Evolutionary conservation across 2,113 vertebrate species (phyloP).

Genomic region (Procavia capensis): DNA sequence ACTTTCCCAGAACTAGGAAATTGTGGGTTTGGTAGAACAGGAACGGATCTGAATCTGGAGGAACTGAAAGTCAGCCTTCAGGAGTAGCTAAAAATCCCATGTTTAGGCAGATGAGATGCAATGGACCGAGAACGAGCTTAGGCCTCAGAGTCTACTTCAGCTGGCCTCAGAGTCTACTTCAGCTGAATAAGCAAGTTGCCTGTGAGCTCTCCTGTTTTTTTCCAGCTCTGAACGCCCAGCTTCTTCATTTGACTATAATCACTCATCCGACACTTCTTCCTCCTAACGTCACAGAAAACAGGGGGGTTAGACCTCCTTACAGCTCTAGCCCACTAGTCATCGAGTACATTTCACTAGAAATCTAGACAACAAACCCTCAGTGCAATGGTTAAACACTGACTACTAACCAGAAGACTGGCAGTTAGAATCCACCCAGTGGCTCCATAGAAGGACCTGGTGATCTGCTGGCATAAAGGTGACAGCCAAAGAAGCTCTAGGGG

Average conservation of each 20-base stretch:
- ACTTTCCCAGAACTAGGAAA: conserved; percentile 47
- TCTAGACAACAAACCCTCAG: too few relatives aligned
- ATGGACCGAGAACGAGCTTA: not conserved
- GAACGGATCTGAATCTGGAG: conserved; percentile 12
- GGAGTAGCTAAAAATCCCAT: not conserved
- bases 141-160: not conserved
- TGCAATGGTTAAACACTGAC: too few relatives aligned
- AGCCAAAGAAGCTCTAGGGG: too few relatives aligned
- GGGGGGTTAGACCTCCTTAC: not conserved
- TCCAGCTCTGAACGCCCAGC: not conserved
- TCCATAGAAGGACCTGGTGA: too few relatives aligned
- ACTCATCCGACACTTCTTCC: not conserved
- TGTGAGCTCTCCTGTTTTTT: not conserved
- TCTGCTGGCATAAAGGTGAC: too few relatives aligned
- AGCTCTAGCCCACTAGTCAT: not conserved
- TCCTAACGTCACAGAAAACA: not conserved
- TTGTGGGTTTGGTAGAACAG: not conserved
- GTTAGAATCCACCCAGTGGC: too few relatives aligned
- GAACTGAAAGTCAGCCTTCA: not conserved
- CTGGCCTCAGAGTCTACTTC: too few relatives aligned
- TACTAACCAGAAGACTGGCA: too few relatives aligned
- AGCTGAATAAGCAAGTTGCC: not conserved
- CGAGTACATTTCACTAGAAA: not conserved
- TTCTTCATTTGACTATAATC: not conserved
- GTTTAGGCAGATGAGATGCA: not conserved